Percentiles rank a stretch among this genome's conserved stretches.
These are phyloP conservation scores for Dryas iulia DNA, from an alignment of 1,140 invertebrate species.

Conservation along the genomic window DNA sequence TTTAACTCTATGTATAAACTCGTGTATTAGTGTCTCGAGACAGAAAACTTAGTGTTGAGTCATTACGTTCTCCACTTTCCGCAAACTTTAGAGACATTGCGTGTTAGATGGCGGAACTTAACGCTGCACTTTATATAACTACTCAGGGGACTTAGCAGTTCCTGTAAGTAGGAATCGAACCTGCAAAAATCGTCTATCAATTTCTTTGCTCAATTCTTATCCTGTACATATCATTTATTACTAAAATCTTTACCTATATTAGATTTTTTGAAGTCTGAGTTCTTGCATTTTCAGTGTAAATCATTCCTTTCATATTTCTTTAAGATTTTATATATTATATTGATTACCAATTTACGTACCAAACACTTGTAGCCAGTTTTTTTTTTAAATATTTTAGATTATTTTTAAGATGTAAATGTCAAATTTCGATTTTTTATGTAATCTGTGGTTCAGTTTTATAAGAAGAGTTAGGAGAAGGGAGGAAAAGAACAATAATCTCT, in stretches of 20 bases:
- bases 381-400: background rate
- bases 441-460: background rate
- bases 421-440: background rate
- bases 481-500: background rate
- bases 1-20: too few species aligned
- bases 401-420: background rate
- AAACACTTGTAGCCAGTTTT: slow-evolving; percentile 50
- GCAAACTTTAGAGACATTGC: too few species aligned
- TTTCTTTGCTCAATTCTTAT: slow-evolving; percentile 1
- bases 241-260: background rate
- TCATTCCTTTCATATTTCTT: slow-evolving; percentile 39
- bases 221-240: background rate
- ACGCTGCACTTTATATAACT: too few species aligned
- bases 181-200: background rate
- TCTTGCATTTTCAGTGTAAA: slow-evolving; percentile 29
- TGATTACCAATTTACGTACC: slow-evolving; percentile 43
- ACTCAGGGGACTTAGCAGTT: too few species aligned
- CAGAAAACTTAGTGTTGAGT: too few species aligned
- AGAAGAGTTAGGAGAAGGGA: background rate
- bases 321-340: slow-evolving; percentile 8
- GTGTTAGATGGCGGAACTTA: too few species aligned
- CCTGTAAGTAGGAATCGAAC: background rate
- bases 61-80: too few species aligned
- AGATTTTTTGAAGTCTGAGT: slow-evolving; percentile 3
- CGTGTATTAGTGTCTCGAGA: too few species aligned